Evolutionary conservation across 2,113 vertebrate genomes (phyloP).

Genomic region (Alexandromys fortis): DNA sequence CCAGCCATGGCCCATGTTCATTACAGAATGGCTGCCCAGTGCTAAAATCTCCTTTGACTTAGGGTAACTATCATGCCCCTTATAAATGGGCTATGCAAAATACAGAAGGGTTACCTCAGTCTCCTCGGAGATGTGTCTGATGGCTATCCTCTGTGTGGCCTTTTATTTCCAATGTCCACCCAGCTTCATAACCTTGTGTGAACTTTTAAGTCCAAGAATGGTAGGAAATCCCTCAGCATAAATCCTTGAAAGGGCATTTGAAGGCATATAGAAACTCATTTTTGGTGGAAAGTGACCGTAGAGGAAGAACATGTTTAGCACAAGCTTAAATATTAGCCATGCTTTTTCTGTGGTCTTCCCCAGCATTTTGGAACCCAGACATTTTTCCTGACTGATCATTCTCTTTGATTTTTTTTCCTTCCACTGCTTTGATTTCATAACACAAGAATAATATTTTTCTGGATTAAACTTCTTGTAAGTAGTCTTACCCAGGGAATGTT

Average conservation of each 20-base stretch:
- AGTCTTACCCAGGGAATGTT: constrained; percentile 65
- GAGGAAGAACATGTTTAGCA: constrained; percentile 64
- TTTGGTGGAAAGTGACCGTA: constrained; percentile 64
- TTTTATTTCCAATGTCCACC: constrained; percentile 55
- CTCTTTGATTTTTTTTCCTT: constrained; percentile 66
- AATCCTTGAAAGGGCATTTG: constrained; percentile 59
- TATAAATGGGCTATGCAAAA: neutral
- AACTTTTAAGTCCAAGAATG: constrained; percentile 59
- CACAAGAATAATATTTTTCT: constrained; percentile 79
- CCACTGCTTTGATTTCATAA: constrained; percentile 77
- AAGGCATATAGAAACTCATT: constrained; percentile 65
- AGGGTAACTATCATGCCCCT: neutral
- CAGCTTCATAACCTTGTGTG: constrained; percentile 50
- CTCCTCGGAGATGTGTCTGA: neutral
- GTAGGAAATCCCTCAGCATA: constrained; percentile 55
- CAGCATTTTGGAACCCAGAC: constrained; percentile 70
- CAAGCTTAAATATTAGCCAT: constrained; percentile 60
- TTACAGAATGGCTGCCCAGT: neutral
- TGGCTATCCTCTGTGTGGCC: neutral
- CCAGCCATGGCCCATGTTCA: neutral
- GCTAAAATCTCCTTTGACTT: neutral
- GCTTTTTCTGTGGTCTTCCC: constrained; percentile 63
- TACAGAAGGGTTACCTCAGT: neutral
- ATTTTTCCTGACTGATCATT: constrained; percentile 71
- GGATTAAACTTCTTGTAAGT: constrained; percentile 73